Conservation (phyloP, 1,140 invertebrate species). For the Zelostemma sp. region DNA sequence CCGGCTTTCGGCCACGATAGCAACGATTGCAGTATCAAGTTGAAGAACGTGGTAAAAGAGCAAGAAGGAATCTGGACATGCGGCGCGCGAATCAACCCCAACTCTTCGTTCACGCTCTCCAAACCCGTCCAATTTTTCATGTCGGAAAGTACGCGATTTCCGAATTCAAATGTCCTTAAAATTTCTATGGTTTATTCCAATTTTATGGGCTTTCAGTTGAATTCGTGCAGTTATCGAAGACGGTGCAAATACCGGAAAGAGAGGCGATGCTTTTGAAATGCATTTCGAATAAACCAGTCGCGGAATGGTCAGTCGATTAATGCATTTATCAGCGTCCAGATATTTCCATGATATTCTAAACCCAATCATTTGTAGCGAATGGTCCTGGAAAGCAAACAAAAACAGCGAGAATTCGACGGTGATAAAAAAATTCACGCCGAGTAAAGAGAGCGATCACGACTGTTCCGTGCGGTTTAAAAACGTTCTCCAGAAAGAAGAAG, state of each 20-base stretch:
- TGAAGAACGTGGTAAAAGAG: slow-evolving; percentile 61
- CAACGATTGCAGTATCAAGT: slow-evolving; percentile 64
- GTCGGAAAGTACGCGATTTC: slow-evolving; percentile 55
- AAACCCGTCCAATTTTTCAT: slow-evolving; percentile 60
- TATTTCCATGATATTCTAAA: too few species aligned
- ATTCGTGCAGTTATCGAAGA: slow-evolving; percentile 66
- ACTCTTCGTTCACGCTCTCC: slow-evolving; percentile 56
- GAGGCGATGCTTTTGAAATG: slow-evolving; percentile 65
- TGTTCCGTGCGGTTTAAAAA: slow-evolving; percentile 67
- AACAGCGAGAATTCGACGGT: slow-evolving; percentile 58
- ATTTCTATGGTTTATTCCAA: too few species aligned
- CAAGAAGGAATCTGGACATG: slow-evolving; percentile 69
- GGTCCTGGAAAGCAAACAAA: slow-evolving; percentile 65
- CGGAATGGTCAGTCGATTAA: too few species aligned
- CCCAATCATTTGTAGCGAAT: too few species aligned
- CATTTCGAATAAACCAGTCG: slow-evolving; percentile 64
- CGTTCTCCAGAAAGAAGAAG: slow-evolving; percentile 65
- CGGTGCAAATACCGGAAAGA: slow-evolving; percentile 63
- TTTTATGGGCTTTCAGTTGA: too few species aligned
- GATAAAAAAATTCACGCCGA: slow-evolving; percentile 61
- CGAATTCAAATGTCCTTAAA: background rate
- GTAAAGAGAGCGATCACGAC: slow-evolving; percentile 63
- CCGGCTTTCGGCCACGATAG: slow-evolving; percentile 61
- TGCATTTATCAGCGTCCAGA: too few species aligned
- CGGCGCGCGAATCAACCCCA: slow-evolving; percentile 54